Conservation (phyloP, 2,888 invertebrate species). For the Vesta saturnalis region DNA sequence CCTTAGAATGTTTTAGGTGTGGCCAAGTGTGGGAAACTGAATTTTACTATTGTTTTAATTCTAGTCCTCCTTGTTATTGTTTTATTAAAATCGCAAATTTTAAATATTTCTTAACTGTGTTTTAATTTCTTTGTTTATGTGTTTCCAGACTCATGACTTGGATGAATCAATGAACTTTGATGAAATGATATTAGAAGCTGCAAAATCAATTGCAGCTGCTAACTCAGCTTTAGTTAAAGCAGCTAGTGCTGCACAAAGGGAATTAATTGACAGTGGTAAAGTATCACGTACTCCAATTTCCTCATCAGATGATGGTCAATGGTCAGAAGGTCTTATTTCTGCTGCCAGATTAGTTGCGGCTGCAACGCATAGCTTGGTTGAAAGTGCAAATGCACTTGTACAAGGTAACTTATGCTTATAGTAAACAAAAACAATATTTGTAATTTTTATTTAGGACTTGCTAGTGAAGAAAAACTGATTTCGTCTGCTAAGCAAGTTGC, state of each 20-base stretch:
- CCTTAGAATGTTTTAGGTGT: no score
- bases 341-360: slow-evolving; percentile 97
- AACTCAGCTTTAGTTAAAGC: slow-evolving; percentile 97
- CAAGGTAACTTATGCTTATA: slow-evolving; percentile 67
- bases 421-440: neutral
- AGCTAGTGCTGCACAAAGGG: slow-evolving; percentile 96
- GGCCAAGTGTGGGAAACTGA: no score
- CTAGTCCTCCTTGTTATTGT: no score
- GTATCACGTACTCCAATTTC: slow-evolving; percentile 83
- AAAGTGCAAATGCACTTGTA: slow-evolving; percentile 97
- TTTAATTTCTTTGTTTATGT: no score
- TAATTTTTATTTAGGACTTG: slow-evolving; percentile 62
- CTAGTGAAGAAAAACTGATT: slow-evolving; percentile 94
- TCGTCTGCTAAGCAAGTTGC: slow-evolving; percentile 97
- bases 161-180: slow-evolving; percentile 97
- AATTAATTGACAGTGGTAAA: slow-evolving; percentile 92
- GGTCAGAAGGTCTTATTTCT: slow-evolving; percentile 97
- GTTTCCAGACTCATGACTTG: slow-evolving; percentile 72
- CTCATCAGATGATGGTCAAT: slow-evolving; percentile 95
- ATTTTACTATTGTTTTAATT: neutral
- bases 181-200: slow-evolving; percentile 98
- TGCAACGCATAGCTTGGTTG: slow-evolving; percentile 96
- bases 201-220: slow-evolving; percentile 96
- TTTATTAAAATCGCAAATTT: no score
- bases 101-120: no score